Conservation (phyloP, 2,113 vertebrate genomes). For the Sinocyclocheilus anophthalmus region DNA sequence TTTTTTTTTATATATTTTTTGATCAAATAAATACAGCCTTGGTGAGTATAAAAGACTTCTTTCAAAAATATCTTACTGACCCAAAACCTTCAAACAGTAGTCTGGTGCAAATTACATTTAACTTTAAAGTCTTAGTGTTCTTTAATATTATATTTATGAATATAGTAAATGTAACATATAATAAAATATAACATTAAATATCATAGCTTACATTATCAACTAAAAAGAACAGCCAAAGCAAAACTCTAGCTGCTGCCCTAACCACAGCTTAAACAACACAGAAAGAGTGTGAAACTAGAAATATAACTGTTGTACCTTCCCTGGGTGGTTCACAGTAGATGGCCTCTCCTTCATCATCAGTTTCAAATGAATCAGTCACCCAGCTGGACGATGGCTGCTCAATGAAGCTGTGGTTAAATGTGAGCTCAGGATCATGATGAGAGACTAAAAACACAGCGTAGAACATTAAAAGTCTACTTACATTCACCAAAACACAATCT, state of each 20-base stretch:
- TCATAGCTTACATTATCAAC: neutral
- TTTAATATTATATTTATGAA: neutral
- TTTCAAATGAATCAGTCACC: constrained; percentile 88
- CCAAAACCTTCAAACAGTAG: too few species aligned
- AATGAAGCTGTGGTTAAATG: constrained; percentile 97
- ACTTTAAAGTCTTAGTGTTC: neutral
- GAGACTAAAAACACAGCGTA: constrained; percentile 77
- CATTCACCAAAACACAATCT: neutral
- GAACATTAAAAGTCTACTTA: neutral
- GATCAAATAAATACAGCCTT: too few species aligned
- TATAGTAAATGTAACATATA: too few species aligned
- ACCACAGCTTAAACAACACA: neutral
- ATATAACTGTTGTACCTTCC: constrained; percentile 80
- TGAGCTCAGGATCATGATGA: constrained; percentile 90
- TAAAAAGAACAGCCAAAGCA: neutral
- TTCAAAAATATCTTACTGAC: too few species aligned
- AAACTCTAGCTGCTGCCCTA: neutral
- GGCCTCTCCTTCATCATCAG: constrained; percentile 82
- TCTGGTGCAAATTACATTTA: too few species aligned
- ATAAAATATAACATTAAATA: too few species aligned
- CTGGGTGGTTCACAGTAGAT: constrained; percentile 86
- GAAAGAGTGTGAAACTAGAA: neutral
- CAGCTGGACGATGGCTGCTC: constrained; percentile 88
- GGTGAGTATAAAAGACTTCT: too few species aligned
- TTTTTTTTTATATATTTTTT: too few species aligned